Evolutionary conservation across 2,113 vertebrate genomes (phyloP).

Genomic region (Mobula birostris): DNA sequence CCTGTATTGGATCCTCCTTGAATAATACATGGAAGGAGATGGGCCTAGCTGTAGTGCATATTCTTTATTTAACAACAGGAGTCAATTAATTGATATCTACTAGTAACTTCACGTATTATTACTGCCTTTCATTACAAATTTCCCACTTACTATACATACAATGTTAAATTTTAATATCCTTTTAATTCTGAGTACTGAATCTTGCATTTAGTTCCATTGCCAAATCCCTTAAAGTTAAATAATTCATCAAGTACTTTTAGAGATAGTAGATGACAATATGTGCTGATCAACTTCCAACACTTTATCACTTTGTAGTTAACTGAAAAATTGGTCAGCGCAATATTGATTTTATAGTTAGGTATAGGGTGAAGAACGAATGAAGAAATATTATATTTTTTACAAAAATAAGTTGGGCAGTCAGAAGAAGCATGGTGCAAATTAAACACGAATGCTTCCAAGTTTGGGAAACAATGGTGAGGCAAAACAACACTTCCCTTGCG

Average conservation of each 20-base stretch:
- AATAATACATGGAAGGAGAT: background rate
- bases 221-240: background rate
- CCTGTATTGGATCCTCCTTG: background rate
- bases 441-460: background rate
- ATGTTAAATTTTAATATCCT: no score
- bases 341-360: background rate
- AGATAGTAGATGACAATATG: background rate
- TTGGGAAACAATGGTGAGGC: background rate
- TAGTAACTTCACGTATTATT: background rate
- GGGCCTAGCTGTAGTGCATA: background rate
- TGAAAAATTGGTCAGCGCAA: background rate
- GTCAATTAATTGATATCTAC: conserved; percentile 1
- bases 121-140: background rate
- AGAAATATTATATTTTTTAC: background rate
- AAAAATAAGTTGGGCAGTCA: background rate
- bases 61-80: background rate
- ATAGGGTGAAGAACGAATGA: background rate
- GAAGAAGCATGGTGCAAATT: background rate
- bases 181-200: background rate
- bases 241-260: background rate
- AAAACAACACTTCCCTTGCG: background rate
- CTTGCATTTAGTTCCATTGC: background rate
- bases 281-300: background rate
- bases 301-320: background rate
- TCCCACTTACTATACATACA: background rate